Base-by-base conservation (phyloP, 1,140 invertebrate genomes). In the Drusus annulatus region DNA sequence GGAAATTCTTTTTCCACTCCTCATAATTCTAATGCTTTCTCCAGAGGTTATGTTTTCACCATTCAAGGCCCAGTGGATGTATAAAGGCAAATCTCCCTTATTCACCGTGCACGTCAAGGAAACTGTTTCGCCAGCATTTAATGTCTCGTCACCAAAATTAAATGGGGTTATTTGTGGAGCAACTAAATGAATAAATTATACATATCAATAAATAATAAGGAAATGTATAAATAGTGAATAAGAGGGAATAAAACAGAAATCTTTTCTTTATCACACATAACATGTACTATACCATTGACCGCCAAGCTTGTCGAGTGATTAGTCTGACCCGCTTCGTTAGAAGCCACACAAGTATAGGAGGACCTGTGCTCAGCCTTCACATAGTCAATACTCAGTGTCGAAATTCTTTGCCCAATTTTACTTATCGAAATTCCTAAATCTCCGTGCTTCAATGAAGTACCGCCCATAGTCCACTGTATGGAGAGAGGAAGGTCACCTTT, bases 341-440 rank as follows among this genome's bases (percentile, higher is more conserved):
- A 90, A 25, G 92, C 93, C 80, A 90, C 89, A 85, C 94, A 96
- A 0, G 94, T 94, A 86, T 94, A 96, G 85, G 93, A 92, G 74
- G 93, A 93, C 75, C 91, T 92, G 85, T 95, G 93, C 21, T 82
- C 74, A 17, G 91, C 90, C 81, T 90, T 89, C 13, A 93, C 89
- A 3, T 90, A 88, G 76, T 93, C 91, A 81, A 94, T 92, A 83
- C 88, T 91, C 21, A 94, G 85, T 28, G 92, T 86, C 78, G 90
- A 93, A 51, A 91, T 91, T 7, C 91, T 88, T 68, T 87, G 87
- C 80, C 91, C 91, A 23, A 91, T 87, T 84, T 88, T 88, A 21
- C 87, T 84, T 45, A 92, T 89, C n/a, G 85, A 84, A 71, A 92
- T 90, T 68, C 89, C 91, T 78, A 87, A 56, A 52, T 68, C 21